Base-by-base conservation (phyloP, 2,797 vertebrate species). In the Neoniphon sammara region DNA sequence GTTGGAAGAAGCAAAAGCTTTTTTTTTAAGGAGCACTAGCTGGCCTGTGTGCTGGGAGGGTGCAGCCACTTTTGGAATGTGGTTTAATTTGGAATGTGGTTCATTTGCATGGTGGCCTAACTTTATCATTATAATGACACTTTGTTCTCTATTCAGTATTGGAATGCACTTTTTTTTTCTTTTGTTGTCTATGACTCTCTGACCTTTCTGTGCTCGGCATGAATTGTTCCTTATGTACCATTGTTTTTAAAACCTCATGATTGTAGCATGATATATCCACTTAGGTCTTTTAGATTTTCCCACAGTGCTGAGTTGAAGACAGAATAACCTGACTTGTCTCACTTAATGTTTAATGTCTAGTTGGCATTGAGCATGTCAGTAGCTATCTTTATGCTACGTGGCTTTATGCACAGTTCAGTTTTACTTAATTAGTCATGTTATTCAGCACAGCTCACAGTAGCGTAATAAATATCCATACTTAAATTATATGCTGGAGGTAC, bases 111-210 rank as follows among this genome's bases (percentile, higher is more conserved):
- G 85, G 79, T 87, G 82, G 80, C 81, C 84, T 87, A 70, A 79
- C 63, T 69, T 87, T 75, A 56, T 86, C 74, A 69, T 72, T 71
- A 60, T 75, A 70, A 77, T 82, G 82, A 75, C 73, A 76, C 81
- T 86, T 72, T 50, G 10, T 55, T 31, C 34, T 70, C 61, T 50
- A 56, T 50, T 44, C 56, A 27, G 63, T 88, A 78, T 91, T 88
- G 73, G 86, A 91, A 89, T 91, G 89, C 90, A 93, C 89, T 88
- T 91, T 89, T 83, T 84, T 7, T 79, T 59, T 68, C 30, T 72
- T 70, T 77, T 46, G 54, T 70, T 73, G 18, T 73, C 75, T 76
- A 59, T 77, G 61, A 79, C 55, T 88, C 7, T 27, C 25, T 27
- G 85, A 82, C 42, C 55, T 86, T 77, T 70, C 54, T 86, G 77